phyloP scores from a whole-genome alignment of 2,113 vertebrate species.

The Nothocercus julius region DNA sequence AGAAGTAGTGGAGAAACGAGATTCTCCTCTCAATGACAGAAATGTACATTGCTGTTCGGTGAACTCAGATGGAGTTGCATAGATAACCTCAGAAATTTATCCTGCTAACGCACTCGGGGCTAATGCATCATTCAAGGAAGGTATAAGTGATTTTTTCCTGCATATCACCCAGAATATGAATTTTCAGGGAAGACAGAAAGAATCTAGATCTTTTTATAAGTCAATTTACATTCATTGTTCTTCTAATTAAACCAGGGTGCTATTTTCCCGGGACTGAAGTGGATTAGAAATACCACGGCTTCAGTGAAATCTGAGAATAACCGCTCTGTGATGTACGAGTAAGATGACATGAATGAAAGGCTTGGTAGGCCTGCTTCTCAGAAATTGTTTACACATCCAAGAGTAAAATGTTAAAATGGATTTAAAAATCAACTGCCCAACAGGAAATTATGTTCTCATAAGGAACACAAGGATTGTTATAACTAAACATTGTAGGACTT shows the following conservation, averaged over 20 bases:
- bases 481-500: background rate
- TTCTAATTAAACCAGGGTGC: conserved; percentile 57
- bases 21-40: rapidly evolving
- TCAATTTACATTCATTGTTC: conserved; percentile 11
- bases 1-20: background rate
- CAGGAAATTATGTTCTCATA: background rate
- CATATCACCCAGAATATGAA: conserved; percentile 20
- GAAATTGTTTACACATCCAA: conserved; percentile 20
- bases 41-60: background rate
- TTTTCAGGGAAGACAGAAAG: conserved; percentile 1
- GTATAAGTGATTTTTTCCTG: background rate
- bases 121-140: background rate
- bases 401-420: conserved; percentile 21
- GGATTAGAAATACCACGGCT: conserved; percentile 61
- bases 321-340: conserved; percentile 46
- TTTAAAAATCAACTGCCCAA: background rate
- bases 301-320: conserved; percentile 62
- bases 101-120: background rate
- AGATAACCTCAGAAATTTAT: background rate
- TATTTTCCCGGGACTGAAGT: conserved; percentile 58
- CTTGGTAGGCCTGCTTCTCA: conserved; percentile 48
- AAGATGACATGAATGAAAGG: conserved; percentile 48
- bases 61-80: background rate
- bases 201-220: conserved; percentile 41
- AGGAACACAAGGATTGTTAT: background rate